A percentile compares a stretch with the other conserved stretches of the same genome.
These are phyloP conservation scores for Nymphalis c-album DNA, from an alignment of 2,888 invertebrate species.

Conservation along the genomic window DNA sequence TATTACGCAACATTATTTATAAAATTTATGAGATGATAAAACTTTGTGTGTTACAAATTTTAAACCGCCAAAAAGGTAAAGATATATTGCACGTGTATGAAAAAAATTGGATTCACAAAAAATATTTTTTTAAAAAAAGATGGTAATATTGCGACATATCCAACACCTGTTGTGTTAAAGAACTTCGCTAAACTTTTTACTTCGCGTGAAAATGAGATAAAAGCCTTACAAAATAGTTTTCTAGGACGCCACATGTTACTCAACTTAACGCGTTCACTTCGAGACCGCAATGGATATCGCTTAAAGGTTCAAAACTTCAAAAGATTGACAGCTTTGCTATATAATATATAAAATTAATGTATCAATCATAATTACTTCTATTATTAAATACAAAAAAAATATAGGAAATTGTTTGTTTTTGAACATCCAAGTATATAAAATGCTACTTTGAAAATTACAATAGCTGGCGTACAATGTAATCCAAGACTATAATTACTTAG, in stretches of 20 bases:
- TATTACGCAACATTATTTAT: constrained; percentile 11
- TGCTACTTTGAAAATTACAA: not conserved
- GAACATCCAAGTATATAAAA: not conserved
- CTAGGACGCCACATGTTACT: constrained; percentile 74
- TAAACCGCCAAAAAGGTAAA: constrained; percentile 29
- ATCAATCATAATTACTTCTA: no score
- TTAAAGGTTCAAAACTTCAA: constrained; percentile 32
- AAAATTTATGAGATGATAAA: constrained; percentile 21
- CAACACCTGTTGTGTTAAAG: constrained; percentile 76
- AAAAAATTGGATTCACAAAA: constrained; percentile 39
- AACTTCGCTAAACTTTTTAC: constrained; percentile 75
- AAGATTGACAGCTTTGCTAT: constrained; percentile 19
- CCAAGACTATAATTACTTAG: constrained; percentile 56
- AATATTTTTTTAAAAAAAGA: constrained; percentile 50
- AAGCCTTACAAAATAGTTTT: constrained; percentile 78
- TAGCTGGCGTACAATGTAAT: constrained; percentile 45
- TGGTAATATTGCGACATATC: constrained; percentile 64
- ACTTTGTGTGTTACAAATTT: constrained; percentile 19
- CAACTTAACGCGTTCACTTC: constrained; percentile 65
- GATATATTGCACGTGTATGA: constrained; percentile 40
- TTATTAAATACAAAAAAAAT: not conserved
- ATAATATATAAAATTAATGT: not conserved
- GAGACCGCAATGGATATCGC: constrained; percentile 51
- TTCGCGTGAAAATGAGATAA: constrained; percentile 75
- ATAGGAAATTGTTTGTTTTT: not conserved